These are phyloP conservation scores for Halocynthia aurantium DNA, from an alignment of 23 tunicate species.

Conservation along the genomic window DNA sequence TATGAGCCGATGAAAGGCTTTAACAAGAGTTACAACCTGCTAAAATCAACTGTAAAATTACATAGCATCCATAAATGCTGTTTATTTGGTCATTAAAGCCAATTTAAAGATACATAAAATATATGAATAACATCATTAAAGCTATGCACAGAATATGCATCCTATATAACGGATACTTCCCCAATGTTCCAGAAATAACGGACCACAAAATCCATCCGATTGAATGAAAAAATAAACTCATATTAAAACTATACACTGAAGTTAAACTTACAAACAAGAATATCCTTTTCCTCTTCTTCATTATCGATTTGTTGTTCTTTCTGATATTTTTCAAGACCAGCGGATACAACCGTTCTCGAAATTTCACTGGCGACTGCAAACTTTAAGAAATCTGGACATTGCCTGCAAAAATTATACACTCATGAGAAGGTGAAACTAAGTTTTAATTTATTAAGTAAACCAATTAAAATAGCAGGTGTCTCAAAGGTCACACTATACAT, in stretches of 20 bases:
- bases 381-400: constrained; percentile 39
- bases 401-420: constrained; percentile 19
- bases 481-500: no score
- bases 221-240: background rate
- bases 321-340: constrained; percentile 22
- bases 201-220: background rate
- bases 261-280: background rate
- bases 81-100: no score
- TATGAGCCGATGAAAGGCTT: no score
- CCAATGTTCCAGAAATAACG: background rate
- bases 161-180: no score
- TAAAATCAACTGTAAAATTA: no score
- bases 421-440: background rate
- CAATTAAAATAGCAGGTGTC: background rate
- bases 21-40: no score
- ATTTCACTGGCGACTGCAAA: constrained; percentile 30
- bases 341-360: constrained; percentile 2
- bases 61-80: no score
- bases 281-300: background rate
- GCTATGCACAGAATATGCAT: no score
- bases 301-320: constrained; percentile 5
- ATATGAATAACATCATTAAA: no score
- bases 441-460: background rate
- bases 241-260: background rate
- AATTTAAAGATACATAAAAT: no score